Percentiles rank a stretch among this genome's conserved stretches.
Conservation (phyloP, 2,888 invertebrate genomes). For the Epirrita christyi region DNA sequence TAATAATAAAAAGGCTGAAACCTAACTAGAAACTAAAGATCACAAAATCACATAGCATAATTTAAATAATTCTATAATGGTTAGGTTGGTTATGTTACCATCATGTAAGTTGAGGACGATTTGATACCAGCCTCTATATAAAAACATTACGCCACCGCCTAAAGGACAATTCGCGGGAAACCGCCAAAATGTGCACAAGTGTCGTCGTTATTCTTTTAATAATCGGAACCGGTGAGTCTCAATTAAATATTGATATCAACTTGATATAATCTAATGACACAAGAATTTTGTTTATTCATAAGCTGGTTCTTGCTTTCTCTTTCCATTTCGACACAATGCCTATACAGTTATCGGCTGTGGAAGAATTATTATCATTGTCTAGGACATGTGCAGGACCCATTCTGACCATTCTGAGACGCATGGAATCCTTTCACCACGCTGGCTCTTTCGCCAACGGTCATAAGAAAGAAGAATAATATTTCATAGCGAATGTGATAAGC, state of each 20-base stretch:
- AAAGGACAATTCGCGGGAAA: constrained; percentile 57
- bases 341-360: constrained; percentile 4
- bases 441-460: no score
- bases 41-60: no score
- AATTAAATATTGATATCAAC: constrained; percentile 8
- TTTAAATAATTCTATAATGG: constrained; percentile 47
- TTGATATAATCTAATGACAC: background rate
- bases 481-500: no score
- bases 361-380: background rate
- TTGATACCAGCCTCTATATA: constrained; percentile 74
- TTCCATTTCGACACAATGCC: constrained; percentile 21
- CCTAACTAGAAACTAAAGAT: no score
- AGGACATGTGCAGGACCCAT: no score
- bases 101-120: constrained; percentile 48
- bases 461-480: no score
- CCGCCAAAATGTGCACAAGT: constrained; percentile 63
- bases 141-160: constrained; percentile 50
- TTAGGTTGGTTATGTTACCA: constrained; percentile 53
- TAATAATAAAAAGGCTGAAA: no score
- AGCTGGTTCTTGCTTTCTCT: constrained; percentile 27
- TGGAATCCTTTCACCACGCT: no score
- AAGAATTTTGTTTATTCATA: background rate
- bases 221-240: constrained; percentile 43
- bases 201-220: constrained; percentile 43
- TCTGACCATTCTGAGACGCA: no score